Percentiles rank a stretch among this genome's conserved stretches.
These are phyloP conservation scores for Physocephala rufipes DNA, from an alignment of 2,888 invertebrate species.

Conservation along the genomic window DNA sequence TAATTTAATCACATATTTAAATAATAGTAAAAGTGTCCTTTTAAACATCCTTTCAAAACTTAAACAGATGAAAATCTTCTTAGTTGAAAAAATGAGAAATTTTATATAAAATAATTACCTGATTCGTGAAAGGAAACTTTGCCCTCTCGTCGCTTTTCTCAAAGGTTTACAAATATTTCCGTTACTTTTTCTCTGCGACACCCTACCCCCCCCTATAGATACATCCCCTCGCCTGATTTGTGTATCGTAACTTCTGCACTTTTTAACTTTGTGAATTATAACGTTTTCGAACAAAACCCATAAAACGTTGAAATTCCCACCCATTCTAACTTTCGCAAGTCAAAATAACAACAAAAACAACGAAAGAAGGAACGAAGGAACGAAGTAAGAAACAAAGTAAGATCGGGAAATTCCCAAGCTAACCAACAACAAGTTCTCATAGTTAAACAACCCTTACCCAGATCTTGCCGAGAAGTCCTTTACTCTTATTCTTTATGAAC, in stretches of 20 bases:
- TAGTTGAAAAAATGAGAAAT: no score
- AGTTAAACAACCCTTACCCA: constrained; percentile 30
- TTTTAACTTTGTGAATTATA: constrained; percentile 28
- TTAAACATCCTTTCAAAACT: no score
- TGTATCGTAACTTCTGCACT: neutral
- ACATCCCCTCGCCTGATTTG: no score
- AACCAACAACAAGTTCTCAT: neutral
- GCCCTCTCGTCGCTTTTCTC: no score
- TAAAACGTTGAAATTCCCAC: constrained; percentile 58
- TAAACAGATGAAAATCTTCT: no score
- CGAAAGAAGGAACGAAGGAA: constrained; percentile 30
- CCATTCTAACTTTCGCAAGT: constrained; percentile 60
- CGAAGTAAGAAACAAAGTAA: no score
- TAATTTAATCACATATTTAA: neutral
- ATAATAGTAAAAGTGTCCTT: no score
- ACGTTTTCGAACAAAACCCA: constrained; percentile 35
- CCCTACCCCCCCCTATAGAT: neutral
- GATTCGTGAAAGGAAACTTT: no score
- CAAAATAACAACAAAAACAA: constrained; percentile 42
- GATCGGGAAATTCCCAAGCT: constrained; percentile 52
- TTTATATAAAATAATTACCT: no score
- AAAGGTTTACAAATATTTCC: constrained; percentile 1
- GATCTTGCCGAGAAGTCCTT: constrained; percentile 15
- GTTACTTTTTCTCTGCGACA: constrained; percentile 30
- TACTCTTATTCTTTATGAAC: neutral